These are phyloP conservation scores for Paratrypauchen microcephalus DNA, from an alignment of 2,797 vertebrate genomes.

Conservation along the genomic window DNA sequence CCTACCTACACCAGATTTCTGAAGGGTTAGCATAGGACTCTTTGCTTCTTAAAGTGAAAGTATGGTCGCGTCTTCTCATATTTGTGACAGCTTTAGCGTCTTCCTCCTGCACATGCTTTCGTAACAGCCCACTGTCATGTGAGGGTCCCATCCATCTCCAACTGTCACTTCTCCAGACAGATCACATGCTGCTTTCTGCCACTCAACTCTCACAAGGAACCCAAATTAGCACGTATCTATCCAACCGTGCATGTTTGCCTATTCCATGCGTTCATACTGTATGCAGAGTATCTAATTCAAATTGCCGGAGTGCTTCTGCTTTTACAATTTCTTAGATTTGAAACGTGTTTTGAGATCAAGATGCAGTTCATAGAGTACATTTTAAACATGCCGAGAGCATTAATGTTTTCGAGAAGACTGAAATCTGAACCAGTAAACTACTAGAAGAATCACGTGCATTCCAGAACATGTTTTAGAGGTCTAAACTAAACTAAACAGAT, in stretches of 20 bases:
- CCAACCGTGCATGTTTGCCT: background rate
- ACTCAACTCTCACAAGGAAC: background rate
- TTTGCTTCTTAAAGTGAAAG: background rate
- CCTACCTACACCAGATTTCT: too few species aligned
- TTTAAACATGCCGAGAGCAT: too few species aligned
- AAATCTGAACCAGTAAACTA: too few species aligned
- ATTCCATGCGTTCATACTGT: too few species aligned
- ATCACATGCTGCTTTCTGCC: slow-evolving; percentile 48
- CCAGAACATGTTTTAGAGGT: too few species aligned
- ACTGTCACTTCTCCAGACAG: slow-evolving; percentile 42
- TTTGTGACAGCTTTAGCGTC: slow-evolving; percentile 38
- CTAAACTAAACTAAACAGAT: too few species aligned
- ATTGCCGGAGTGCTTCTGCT: too few species aligned
- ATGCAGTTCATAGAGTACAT: background rate
- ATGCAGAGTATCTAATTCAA: too few species aligned
- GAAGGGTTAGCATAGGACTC: too few species aligned
- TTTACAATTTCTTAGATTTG: background rate
- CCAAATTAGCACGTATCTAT: background rate
- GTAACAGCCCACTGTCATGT: slow-evolving; percentile 63
- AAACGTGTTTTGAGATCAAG: background rate
- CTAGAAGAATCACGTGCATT: too few species aligned
- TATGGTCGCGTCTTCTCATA: slow-evolving; percentile 19
- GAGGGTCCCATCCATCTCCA: slow-evolving; percentile 65
- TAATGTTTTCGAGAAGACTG: too few species aligned
- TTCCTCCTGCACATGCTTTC: slow-evolving; percentile 50